phyloP scores from a whole-genome alignment of 2,888 invertebrate genomes.

The Leptogaster cylindrica region DNA sequence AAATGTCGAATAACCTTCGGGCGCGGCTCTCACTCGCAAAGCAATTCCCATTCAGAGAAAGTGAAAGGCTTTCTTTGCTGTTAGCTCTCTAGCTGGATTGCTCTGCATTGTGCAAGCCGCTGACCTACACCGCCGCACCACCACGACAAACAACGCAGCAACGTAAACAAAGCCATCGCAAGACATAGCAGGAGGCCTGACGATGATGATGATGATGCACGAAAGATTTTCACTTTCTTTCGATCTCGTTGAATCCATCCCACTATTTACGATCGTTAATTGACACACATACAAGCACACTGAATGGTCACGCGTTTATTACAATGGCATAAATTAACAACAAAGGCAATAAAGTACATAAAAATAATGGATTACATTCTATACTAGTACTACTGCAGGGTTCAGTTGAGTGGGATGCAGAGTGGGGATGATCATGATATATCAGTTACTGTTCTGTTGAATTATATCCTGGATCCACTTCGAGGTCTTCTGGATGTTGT shows the following conservation, averaged over 20 bases:
- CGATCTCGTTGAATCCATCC: too few species aligned
- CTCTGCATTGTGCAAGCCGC: not conserved
- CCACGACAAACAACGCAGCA: not conserved
- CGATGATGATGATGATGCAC: too few species aligned
- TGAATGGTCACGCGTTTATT: slow-evolving; percentile 14
- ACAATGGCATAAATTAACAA: slow-evolving; percentile 4
- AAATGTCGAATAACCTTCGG: slow-evolving; percentile 12
- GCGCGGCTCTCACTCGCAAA: slow-evolving; percentile 5
- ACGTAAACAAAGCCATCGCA: slow-evolving; percentile 1
- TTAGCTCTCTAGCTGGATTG: too few species aligned
- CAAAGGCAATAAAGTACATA: not conserved
- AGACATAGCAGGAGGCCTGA: too few species aligned
- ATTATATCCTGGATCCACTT: slow-evolving; percentile 72
- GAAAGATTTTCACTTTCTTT: slow-evolving; percentile 32
- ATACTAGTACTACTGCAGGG: too few species aligned
- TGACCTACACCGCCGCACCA: not conserved
- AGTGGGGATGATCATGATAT: not conserved
- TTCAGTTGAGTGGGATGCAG: too few species aligned
- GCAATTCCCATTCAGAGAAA: slow-evolving; percentile 3
- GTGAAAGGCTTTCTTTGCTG: slow-evolving; percentile 45
- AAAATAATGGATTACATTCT: too few species aligned
- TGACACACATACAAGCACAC: not conserved
- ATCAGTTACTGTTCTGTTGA: slow-evolving; percentile 6
- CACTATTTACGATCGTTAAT: too few species aligned
- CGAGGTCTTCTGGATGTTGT: slow-evolving; percentile 75